These are phyloP conservation scores for Petrocephalus microphthalmus DNA, from an alignment of 2,113 vertebrate species.

Conservation along the genomic window DNA sequence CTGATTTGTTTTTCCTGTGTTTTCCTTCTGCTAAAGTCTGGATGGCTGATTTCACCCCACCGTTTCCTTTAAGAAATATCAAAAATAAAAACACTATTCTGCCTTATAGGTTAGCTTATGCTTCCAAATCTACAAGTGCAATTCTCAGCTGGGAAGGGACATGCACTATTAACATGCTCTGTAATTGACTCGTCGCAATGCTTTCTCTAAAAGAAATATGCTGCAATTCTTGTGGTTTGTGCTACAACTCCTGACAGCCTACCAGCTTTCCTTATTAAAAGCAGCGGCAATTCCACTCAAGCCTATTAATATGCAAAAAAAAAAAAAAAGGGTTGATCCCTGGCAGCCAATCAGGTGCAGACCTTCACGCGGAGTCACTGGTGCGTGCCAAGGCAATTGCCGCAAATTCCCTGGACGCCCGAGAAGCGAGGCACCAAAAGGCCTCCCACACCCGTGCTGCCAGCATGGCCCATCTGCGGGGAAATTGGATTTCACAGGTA, in stretches of 20 bases:
- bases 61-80: background rate
- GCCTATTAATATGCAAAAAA: conserved; percentile 7
- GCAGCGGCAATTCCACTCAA: background rate
- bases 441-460: background rate
- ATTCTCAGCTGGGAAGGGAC: background rate
- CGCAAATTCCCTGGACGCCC: background rate
- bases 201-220: background rate
- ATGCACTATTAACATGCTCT: background rate
- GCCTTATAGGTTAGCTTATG: background rate
- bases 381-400: conserved; percentile 2
- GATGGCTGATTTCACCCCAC: background rate
- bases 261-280: background rate
- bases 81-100: background rate
- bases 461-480: background rate
- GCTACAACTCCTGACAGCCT: background rate
- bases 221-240: background rate
- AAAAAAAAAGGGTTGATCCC: background rate
- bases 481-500: conserved; percentile 18
- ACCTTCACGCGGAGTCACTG: background rate
- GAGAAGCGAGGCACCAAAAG: background rate
- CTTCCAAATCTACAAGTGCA: background rate
- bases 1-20: background rate
- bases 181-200: background rate
- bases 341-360: conserved; percentile 3
- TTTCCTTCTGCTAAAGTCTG: background rate